A percentile compares a stretch with the other conserved stretches of the same genome.
Conservation (phyloP, 2,113 vertebrate species). For the Muntiacus muntjak region DNA sequence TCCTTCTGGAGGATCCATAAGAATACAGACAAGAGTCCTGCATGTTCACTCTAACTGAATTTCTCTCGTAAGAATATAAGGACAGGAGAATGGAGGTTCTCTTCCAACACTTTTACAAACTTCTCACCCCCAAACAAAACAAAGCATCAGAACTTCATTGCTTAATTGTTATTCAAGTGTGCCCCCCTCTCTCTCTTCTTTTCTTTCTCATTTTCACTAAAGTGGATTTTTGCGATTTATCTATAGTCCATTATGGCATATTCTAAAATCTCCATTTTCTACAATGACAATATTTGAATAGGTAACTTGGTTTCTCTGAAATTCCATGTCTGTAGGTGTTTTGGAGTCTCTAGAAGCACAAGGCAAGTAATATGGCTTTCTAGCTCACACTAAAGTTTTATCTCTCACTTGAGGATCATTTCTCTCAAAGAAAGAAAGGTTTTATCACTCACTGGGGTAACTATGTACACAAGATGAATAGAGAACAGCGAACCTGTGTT, state of each 20-base stretch:
- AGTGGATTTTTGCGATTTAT: background rate
- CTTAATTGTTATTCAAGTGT: background rate
- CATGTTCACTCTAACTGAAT: background rate
- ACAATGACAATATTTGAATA: background rate
- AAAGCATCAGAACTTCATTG: background rate
- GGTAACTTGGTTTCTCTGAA: background rate
- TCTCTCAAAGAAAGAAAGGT: constrained; percentile 56
- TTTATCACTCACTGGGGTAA: constrained; percentile 58
- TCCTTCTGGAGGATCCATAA: background rate
- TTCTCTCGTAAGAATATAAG: background rate
- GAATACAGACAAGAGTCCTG: background rate
- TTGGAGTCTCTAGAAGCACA: background rate
- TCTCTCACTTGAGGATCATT: constrained; percentile 65
- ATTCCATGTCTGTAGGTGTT: background rate
- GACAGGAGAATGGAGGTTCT: background rate
- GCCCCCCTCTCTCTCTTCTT: background rate
- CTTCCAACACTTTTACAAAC: background rate
- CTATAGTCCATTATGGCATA: background rate
- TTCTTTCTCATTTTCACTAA: background rate
- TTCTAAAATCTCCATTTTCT: background rate
- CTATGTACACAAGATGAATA: constrained; percentile 41
- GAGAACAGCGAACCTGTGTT: background rate
- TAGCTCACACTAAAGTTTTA: constrained; percentile 54
- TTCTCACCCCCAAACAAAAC: background rate
- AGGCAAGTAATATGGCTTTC: constrained; percentile 34